Base-by-base conservation (phyloP, 2,888 invertebrate species). In the Agrenia bidenticulata region DNA sequence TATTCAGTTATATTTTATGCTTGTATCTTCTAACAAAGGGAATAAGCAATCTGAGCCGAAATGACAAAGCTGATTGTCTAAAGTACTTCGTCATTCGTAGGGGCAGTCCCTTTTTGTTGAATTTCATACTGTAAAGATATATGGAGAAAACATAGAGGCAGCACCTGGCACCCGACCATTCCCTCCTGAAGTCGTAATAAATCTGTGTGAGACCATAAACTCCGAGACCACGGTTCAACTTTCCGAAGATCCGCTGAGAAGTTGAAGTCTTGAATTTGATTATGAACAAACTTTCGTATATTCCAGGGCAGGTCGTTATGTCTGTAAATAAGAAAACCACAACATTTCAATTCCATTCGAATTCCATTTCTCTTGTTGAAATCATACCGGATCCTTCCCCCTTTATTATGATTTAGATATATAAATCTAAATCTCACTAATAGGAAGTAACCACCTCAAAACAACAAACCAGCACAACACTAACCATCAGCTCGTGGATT, bases 271-370 rank as follows among this genome's bases (percentile, higher is more conserved):
- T 89, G 89, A 77, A 93, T 86, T 80, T 89, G 88, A 81, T 92
- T 92, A 81, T 92, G 91, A 80, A 92, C 84, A 82, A 92, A 92
- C 82, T 92, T 92, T 75, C 92, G 84, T 80, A 93, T 90, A 81
- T 92, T 92, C 91, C 92, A 92, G 15, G 92, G 92, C 73, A 92
- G 83, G 81, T 93, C 93, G 82, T 93, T 93, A 85, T 93, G 92
- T 74, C 83, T 82, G 77, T 13, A 73, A 75, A 68, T 21, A 57
- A 63, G 58, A 67, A 63, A 64, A 67, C 65, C 61, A 63, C 49
- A 63, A 37, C 32, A 63, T 56, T 63, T 56, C 49, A 63, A 21
- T 62, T 13, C 32, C 2, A 45, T 15, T 15, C 45, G 32, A 42
- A 61, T 53, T 24, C 19, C 27, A 24, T 49, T 27, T 32, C 11